Base-by-base conservation (phyloP, 2,888 invertebrate species). In the Polylopha cassiicola region DNA sequence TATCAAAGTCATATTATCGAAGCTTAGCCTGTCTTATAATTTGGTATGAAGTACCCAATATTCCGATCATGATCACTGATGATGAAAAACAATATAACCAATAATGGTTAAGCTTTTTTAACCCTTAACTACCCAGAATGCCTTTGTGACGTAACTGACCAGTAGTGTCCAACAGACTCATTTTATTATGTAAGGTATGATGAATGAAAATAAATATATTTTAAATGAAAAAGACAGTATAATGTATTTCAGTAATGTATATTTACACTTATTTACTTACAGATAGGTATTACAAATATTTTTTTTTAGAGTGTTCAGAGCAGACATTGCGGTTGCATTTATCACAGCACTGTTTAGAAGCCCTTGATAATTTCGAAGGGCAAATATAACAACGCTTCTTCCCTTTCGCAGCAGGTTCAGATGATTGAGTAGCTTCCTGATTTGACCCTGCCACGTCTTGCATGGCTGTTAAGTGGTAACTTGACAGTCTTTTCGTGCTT, bases 321-420 rank as follows among this genome's bases (percentile, higher is more conserved):
- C 15, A 28, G 16, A 14, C 28, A 7, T 28, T 28, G 28, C 28
- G 16, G 10, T 28, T 28, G 16, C 28, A 28, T 28, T 28, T 28
- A 28, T 13, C 15, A 28, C 28, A 28, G 2, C 14, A 28, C 16
- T 28, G 15, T 14, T 28, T 28, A 13, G 28, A 28, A 28, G 2
- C 28, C 4, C 15, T 28, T 28, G 15, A 28, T 28, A 14, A 15
- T 28, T 28, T 13, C 14, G 14, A 28, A 15, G 28, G 16, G 16
- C 28, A 28, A 28, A 28, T 28, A 15, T 23, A 2, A 23, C 3
- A 1, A 23, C 1, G 3, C 23, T 23, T 14, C 20, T 30, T 30
- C 11, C 30, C 18, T 18, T 30, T 30, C 9, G 33, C 23, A 33
- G 23, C 33, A 33, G 33, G 34, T 34, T 34, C 26, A 34, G 24